Conservation (phyloP, 2,113 vertebrate genomes). For the Phoxinus phoxinus region DNA sequence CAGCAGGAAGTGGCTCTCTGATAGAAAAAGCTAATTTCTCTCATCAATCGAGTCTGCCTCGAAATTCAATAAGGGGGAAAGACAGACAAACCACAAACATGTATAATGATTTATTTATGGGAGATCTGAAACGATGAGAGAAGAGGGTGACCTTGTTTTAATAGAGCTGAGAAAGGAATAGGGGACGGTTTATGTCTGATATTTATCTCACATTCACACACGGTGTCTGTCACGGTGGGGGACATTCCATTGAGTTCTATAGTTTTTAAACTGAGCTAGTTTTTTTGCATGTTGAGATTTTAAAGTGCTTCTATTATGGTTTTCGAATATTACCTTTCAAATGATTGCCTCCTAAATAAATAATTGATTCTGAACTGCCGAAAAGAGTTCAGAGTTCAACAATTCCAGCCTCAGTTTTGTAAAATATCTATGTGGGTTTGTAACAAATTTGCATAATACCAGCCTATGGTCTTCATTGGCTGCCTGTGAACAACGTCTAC, state of each 20-base stretch:
- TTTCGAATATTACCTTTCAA: too few relatives aligned
- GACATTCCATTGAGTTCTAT: not conserved
- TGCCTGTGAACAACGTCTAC: too few relatives aligned
- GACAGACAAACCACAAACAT: slow-evolving; percentile 53
- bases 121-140: slow-evolving; percentile 43
- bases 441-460: too few relatives aligned
- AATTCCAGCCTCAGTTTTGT: too few relatives aligned
- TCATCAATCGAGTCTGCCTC: slow-evolving; percentile 39
- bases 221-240: not conserved
- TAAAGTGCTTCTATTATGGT: too few relatives aligned
- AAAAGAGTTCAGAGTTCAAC: too few relatives aligned
- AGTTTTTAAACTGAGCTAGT: not conserved
- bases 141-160: slow-evolving; percentile 46
- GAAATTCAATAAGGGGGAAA: slow-evolving; percentile 53
- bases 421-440: too few relatives aligned
- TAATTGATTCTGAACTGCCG: too few relatives aligned
- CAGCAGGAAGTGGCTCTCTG: slow-evolving; percentile 51
- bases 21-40: slow-evolving; percentile 51
- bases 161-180: slow-evolving; percentile 10
- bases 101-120: slow-evolving; percentile 57
- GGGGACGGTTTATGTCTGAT: slow-evolving; percentile 2
- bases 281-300: not conserved
- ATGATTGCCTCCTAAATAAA: too few relatives aligned
- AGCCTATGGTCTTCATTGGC: too few relatives aligned
- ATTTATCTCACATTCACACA: slow-evolving; percentile 14